These are phyloP conservation scores for Paratilapia polleni DNA, from an alignment of 2,113 vertebrate species.

Conservation along the genomic window DNA sequence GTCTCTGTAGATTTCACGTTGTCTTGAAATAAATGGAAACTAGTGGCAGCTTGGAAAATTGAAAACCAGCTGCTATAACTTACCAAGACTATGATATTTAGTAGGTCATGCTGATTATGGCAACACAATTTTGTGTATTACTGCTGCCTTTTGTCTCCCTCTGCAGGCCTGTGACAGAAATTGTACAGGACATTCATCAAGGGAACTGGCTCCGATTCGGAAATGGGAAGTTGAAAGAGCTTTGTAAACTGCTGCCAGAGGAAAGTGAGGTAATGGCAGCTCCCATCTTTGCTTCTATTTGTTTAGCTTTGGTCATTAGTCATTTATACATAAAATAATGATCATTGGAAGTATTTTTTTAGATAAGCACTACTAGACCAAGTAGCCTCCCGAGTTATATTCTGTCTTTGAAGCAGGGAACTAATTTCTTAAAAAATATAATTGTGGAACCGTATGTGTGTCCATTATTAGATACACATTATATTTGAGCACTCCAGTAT, in stretches of 20 bases:
- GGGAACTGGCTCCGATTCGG: constrained; percentile 79
- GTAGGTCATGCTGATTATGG: background rate
- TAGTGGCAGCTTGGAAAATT: background rate
- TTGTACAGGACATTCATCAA: constrained; percentile 74
- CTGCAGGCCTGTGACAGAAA: constrained; percentile 71
- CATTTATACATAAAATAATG: background rate
- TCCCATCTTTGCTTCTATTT: background rate
- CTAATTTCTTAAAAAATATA: background rate
- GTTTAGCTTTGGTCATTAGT: background rate
- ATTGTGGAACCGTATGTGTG: background rate
- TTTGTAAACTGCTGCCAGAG: constrained; percentile 83
- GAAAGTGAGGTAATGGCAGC: constrained; percentile 77
- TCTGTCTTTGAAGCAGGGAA: too few relatives aligned
- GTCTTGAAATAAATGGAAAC: background rate
- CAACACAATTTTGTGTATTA: background rate
- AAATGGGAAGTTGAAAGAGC: constrained; percentile 80
- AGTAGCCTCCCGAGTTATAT: background rate
- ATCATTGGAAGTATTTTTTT: background rate
- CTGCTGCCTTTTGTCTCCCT: constrained; percentile 31
- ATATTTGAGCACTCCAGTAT: background rate
- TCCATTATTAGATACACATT: background rate
- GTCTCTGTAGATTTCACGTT: background rate
- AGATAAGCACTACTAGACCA: too few relatives aligned
- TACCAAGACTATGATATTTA: background rate
- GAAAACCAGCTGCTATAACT: background rate